These are phyloP conservation scores for Reticulitermes speratus DNA, from an alignment of 1,140 invertebrate species.

Conservation along the genomic window DNA sequence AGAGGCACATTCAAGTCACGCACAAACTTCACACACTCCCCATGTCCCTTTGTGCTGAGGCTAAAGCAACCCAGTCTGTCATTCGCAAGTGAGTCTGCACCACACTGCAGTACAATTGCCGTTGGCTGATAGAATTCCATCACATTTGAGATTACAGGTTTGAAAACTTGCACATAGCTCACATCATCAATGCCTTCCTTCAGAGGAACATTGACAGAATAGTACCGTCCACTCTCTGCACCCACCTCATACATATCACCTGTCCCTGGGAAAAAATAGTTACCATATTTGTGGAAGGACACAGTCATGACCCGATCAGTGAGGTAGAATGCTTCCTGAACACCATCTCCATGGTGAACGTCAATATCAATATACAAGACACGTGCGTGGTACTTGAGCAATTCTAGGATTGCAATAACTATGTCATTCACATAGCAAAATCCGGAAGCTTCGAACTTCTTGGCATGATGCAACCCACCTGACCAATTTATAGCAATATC, in stretches of 20 bases:
- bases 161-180: slow-evolving; percentile 91
- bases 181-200: slow-evolving; percentile 96
- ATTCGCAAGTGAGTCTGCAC: slow-evolving; percentile 94
- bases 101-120: slow-evolving; percentile 97
- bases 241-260: slow-evolving; percentile 99
- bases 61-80: slow-evolving; percentile 91
- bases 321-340: slow-evolving; percentile 98
- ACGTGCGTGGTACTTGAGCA: slow-evolving; percentile 91
- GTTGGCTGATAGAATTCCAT: slow-evolving; percentile 97
- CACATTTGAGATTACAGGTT: slow-evolving; percentile 89
- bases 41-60: slow-evolving; percentile 87
- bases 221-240: slow-evolving; percentile 88
- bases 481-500: slow-evolving; percentile 99
- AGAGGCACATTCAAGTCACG: slow-evolving; percentile 92
- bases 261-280: slow-evolving; percentile 97
- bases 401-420: slow-evolving; percentile 95
- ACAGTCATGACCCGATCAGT: slow-evolving; percentile 99
- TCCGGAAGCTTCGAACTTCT: slow-evolving; percentile 97
- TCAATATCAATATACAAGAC: slow-evolving; percentile 99
- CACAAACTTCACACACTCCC: slow-evolving; percentile 96
- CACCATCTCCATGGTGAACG: slow-evolving; percentile 99
- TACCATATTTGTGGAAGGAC: slow-evolving; percentile 98
- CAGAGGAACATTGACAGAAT: slow-evolving; percentile 95
- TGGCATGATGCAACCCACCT: slow-evolving; percentile 98
- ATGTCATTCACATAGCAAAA: slow-evolving; percentile 99